Percentiles rank a stretch among this genome's conserved stretches.
phyloP scores from a whole-genome alignment of 2,113 vertebrate species.

The Neolamprologus fasciatus region DNA sequence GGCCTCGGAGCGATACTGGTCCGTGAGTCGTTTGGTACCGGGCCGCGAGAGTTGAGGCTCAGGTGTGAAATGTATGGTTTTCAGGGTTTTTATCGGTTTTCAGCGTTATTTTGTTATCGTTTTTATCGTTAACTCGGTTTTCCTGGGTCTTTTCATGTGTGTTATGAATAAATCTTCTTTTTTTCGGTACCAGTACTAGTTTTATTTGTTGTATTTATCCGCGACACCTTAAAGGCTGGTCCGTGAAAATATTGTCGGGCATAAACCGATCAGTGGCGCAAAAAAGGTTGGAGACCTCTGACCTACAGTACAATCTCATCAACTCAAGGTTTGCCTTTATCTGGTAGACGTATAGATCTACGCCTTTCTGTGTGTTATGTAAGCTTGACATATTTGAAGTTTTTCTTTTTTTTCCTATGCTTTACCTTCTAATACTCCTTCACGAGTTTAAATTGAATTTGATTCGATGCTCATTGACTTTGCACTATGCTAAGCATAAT shows the following conservation, averaged over 20 bases:
- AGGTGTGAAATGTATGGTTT: background rate
- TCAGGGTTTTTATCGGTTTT: background rate
- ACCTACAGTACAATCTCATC: background rate
- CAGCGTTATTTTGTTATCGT: background rate
- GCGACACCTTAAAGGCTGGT: background rate
- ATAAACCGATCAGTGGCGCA: background rate
- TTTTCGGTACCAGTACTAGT: background rate
- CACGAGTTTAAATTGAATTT: background rate
- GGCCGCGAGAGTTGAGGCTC: rapidly evolving
- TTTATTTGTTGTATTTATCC: background rate
- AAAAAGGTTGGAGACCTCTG: background rate
- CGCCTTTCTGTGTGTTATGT: background rate
- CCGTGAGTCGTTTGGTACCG: rapidly evolving
- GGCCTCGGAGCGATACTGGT: background rate
- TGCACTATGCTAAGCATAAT: constrained; percentile 6
- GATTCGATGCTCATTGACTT: constrained; percentile 14
- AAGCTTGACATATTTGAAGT: background rate
- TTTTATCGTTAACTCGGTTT: background rate
- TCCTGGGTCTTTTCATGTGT: background rate
- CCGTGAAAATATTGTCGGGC: background rate
- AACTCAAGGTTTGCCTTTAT: background rate
- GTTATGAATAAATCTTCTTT: background rate
- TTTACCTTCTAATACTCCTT: background rate
- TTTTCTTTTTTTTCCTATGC: background rate
- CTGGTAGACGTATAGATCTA: background rate